Evolutionary conservation across 2,888 invertebrate genomes (phyloP).

Genomic region (Himalopsyche tibetana): DNA sequence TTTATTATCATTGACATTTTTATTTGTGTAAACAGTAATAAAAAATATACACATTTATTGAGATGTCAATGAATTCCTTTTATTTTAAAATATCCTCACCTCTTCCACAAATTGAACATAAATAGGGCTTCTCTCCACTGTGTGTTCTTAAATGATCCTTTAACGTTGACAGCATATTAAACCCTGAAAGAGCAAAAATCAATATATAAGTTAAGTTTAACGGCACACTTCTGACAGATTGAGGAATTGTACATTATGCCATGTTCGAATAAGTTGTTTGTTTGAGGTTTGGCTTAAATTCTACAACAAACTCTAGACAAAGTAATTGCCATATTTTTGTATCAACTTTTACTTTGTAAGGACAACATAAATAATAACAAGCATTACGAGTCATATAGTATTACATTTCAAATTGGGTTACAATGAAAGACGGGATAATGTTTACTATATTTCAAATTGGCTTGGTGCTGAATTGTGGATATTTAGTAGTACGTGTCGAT

Average conservation of each 20-base stretch:
- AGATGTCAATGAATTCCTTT: not conserved
- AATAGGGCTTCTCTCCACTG: slow-evolving; percentile 72
- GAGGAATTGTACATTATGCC: not conserved
- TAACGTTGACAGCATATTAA: slow-evolving; percentile 72
- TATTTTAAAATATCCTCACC: slow-evolving; percentile 50
- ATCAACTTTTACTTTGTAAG: too few relatives aligned
- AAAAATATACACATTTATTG: not conserved
- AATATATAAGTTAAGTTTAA: not conserved
- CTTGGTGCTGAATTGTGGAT: too few relatives aligned
- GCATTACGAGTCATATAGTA: too few relatives aligned
- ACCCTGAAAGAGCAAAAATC: slow-evolving; percentile 67
- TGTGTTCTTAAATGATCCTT: slow-evolving; percentile 72
- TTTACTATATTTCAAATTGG: too few relatives aligned
- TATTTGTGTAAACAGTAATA: not conserved
- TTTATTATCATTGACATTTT: too few relatives aligned
- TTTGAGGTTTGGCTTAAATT: not conserved
- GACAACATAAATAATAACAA: too few relatives aligned
- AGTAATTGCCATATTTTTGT: too few relatives aligned
- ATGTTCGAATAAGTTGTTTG: not conserved
- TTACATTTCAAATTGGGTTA: too few relatives aligned
- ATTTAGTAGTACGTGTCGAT: too few relatives aligned
- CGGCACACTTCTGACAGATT: not conserved
- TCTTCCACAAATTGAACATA: slow-evolving; percentile 70
- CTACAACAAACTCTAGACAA: not conserved
- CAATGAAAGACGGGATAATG: too few relatives aligned